These are phyloP conservation scores for cat (Felis catus) DNA, from an alignment of 2,113 vertebrate species.

Conservation along the genomic window F.catus_Fca126_mat1.0 CM031417.1:122367001-122367500, in stretches of 20 bases:
- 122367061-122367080: not conserved
- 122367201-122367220: not conserved
- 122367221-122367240: not conserved
- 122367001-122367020: not conserved
- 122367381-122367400: not conserved
- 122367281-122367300: not conserved
- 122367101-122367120: too few species aligned
- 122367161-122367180: fast-evolving
- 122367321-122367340: not conserved
- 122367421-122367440: not conserved
- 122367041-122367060: not conserved
- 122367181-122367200: not conserved
- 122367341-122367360: not conserved
- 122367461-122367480: not conserved
- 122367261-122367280: not conserved
- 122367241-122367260: fast-evolving
- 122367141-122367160: not conserved
- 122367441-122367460: not conserved
- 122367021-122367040: not conserved
- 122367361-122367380: not conserved
- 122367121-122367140: not conserved
- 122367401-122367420: not conserved
- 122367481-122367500: not conserved
- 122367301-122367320: not conserved
- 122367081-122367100: not conserved